These are phyloP conservation scores for Stegodyphus dumicola DNA, from an alignment of 1,140 invertebrate species.

Conservation along the genomic window DNA sequence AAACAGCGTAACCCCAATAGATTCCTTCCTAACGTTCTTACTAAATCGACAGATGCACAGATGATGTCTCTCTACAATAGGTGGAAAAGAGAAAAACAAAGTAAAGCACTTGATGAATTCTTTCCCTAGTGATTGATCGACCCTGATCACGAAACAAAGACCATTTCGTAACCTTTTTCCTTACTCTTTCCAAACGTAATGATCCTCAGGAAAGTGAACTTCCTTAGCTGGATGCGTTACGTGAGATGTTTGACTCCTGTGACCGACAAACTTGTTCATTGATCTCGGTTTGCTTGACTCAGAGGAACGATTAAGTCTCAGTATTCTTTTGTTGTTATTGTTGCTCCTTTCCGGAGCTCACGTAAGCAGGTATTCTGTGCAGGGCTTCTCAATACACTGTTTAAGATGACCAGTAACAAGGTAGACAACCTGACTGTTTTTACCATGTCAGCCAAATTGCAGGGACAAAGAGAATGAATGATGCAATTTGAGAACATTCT, in stretches of 20 bases:
- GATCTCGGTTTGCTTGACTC: conserved; percentile 20
- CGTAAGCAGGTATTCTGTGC: conserved; percentile 33
- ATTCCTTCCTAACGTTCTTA: conserved; percentile 32
- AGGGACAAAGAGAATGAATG: no score
- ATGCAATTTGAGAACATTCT: neutral
- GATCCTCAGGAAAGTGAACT: conserved; percentile 16
- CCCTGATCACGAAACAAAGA: conserved; percentile 45
- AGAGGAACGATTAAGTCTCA: conserved; percentile 36
- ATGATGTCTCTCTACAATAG: conserved; percentile 50
- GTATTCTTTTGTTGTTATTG: neutral
- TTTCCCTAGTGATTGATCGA: conserved; percentile 40
- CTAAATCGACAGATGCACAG: conserved; percentile 46
- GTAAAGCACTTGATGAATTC: conserved; percentile 47
- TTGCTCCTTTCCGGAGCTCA: conserved; percentile 16
- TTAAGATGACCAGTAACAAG: conserved; percentile 25
- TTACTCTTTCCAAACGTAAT: conserved; percentile 35
- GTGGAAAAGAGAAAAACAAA: conserved; percentile 29
- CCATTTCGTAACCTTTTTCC: conserved; percentile 46
- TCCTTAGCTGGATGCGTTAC: conserved; percentile 36
- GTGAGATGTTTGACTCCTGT: conserved; percentile 46
- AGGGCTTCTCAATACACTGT: neutral
- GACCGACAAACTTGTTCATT: conserved; percentile 41
- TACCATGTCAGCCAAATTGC: neutral
- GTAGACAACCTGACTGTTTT: conserved; percentile 27
- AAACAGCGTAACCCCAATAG: conserved; percentile 43